Base-by-base conservation (phyloP, 2,888 invertebrate genomes). In the Volucella bombylans region DNA sequence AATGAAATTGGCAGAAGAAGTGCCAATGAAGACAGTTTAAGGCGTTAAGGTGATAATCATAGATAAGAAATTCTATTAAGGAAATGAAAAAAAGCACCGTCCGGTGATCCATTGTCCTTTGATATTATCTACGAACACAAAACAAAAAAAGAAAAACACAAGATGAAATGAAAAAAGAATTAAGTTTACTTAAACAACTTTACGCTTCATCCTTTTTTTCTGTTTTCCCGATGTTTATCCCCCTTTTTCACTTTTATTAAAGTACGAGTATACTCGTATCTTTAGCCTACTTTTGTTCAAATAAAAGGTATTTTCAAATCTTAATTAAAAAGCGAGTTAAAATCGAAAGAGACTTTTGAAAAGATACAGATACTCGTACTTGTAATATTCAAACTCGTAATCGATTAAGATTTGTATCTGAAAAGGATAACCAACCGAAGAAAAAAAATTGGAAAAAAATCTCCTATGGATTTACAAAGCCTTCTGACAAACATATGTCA, bases 41-140 rank as follows among this genome's bases (percentile, higher is more conserved):
- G 76, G 81, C 85, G 85, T 85, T 85, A 81, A 85, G 81, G 85
- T 85, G 85, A 85, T 85, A 85, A 85, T 85, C 85, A 72, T 76
- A 85, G 85, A 85, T 85, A 85, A 91, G 90, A 89, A 91, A 89
- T 90, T 91, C 91, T 91, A 91, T 91, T 91, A 91, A 91, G 90
- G 89, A 91, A 91, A 91, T 91, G 90, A 90, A 90, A 88, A 89
- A 90, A 91, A 90, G 89, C 90, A 87, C 77, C 76, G 41, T 31
- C 31, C 31, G 31, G 8, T 43, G 61, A 14, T 18, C 67, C 81
- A 72, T 77, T 82, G 81, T 85, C 68, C 81, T 68, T 8, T 47
- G 54, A 50, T 43, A 57, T 72, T 67, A 50, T 67, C 72, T 62
- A 41, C 18, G 23, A 52, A 45, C 52, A 59, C 38, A 62, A 10